Percentiles rank a stretch among this genome's conserved stretches.
Evolutionary conservation across 2,797 vertebrate genomes (phyloP).

Genomic region (Atherinosoma microstoma): DNA sequence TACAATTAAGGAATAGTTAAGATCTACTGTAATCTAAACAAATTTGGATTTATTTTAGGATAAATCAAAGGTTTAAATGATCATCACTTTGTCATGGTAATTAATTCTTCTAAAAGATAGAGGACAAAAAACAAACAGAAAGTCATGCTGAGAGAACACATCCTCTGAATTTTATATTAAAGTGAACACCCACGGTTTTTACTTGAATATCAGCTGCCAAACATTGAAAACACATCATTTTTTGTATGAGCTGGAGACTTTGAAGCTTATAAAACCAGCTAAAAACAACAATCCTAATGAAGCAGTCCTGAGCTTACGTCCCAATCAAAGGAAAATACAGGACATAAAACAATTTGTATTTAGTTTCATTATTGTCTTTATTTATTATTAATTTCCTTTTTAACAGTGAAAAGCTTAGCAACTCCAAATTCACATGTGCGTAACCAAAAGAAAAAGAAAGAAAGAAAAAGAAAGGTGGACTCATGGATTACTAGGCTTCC

Average conservation of each 20-base stretch:
- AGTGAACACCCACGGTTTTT: not conserved
- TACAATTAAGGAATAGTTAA: too few relatives aligned
- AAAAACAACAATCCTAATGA: not conserved
- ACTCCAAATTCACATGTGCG: not conserved
- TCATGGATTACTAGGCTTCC: not conserved
- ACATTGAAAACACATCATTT: not conserved
- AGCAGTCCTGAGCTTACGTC: slow-evolving; percentile 1
- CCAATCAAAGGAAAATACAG: slow-evolving; percentile 2
- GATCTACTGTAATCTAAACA: too few relatives aligned
- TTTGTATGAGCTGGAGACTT: not conserved
- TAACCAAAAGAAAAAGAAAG: not conserved
- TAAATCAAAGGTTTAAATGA: too few relatives aligned
- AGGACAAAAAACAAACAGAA: not conserved
- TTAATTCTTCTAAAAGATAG: slow-evolving; percentile 5
- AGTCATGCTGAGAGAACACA: not conserved
- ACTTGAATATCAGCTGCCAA: not conserved
- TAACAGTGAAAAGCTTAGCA: not conserved
- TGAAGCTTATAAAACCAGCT: not conserved
- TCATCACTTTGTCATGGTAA: not conserved
- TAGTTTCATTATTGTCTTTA: not conserved
- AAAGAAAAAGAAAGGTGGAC: not conserved
- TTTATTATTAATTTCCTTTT: not conserved
- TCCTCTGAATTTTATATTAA: not conserved
- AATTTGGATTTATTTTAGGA: too few relatives aligned
- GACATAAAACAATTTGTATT: not conserved